A percentile compares a stretch with the other conserved stretches of the same genome.
Conservation (phyloP, 2,113 vertebrate genomes). For the Aegotheles bennettii region DNA sequence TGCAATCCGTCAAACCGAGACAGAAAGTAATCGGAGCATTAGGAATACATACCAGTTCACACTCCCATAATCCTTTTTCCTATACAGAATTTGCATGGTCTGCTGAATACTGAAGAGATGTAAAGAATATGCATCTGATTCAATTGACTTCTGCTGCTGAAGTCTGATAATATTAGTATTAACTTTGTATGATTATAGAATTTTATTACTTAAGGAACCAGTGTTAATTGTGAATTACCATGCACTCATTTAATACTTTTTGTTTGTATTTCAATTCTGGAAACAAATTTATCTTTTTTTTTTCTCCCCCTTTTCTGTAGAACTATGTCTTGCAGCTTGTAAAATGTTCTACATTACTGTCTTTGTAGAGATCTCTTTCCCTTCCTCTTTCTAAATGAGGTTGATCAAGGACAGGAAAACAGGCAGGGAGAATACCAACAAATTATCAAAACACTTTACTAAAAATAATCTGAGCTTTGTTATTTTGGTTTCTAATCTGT, state of each 20-base stretch:
- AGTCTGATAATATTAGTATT: not conserved
- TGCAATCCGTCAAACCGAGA: too few relatives aligned
- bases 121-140: not conserved
- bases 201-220: not conserved
- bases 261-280: not conserved
- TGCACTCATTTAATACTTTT: not conserved
- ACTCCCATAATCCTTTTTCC: not conserved
- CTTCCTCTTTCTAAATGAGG: not conserved
- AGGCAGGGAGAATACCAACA: not conserved
- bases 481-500: not conserved
- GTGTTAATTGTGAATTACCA: not conserved
- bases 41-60: not conserved
- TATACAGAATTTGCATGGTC: not conserved
- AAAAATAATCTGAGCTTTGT: not conserved
- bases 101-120: not conserved
- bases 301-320: fast-evolving
- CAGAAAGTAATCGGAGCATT: not conserved
- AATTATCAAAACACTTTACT: not conserved
- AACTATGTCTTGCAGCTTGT: not conserved
- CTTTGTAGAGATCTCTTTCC: not conserved
- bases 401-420: not conserved
- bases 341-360: not conserved
- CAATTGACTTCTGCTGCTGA: not conserved
- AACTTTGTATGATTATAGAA: not conserved
- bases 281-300: not conserved